phyloP scores from a whole-genome alignment of 2,888 invertebrate species.

The Brenthis hecate region DNA sequence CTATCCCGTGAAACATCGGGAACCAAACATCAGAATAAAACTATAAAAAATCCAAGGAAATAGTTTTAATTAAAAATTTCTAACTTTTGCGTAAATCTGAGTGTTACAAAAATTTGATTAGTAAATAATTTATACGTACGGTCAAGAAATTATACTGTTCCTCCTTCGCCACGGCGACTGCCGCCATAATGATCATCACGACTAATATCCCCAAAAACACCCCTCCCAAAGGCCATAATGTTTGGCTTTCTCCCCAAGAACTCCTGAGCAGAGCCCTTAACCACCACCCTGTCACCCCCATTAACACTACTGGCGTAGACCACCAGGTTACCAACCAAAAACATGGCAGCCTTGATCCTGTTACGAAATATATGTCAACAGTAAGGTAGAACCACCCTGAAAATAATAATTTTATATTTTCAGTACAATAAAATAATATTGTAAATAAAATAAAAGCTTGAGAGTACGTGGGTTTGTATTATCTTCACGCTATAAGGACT shows the following conservation, averaged over 20 bases:
- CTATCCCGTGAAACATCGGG: too few relatives aligned
- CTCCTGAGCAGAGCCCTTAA: constrained; percentile 56
- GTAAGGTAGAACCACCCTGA: constrained; percentile 70
- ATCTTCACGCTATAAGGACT: too few relatives aligned
- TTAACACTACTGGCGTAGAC: constrained; percentile 59
- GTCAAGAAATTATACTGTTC: constrained; percentile 73
- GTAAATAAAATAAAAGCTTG: too few relatives aligned
- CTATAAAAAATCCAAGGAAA: too few relatives aligned
- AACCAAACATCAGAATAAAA: background rate
- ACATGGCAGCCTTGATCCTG: constrained; percentile 63
- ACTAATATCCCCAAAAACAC: constrained; percentile 61
- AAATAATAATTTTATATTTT: constrained; percentile 43
- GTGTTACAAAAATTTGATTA: background rate
- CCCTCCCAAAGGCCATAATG: constrained; percentile 66
- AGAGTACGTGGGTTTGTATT: too few relatives aligned
- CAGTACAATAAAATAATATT: too few relatives aligned
- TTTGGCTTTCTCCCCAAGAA: constrained; percentile 54
- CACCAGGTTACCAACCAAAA: constrained; percentile 70
- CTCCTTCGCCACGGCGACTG: constrained; percentile 70
- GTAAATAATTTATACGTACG: constrained; percentile 49
- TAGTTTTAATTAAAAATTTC: too few relatives aligned
- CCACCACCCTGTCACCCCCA: constrained; percentile 74
- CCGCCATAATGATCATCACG: constrained; percentile 66
- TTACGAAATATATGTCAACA: constrained; percentile 71
- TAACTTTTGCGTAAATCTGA: background rate